These are phyloP conservation scores for Acropora tenuis DNA, from an alignment of 64 coral and sea anemone genomes.

Conservation along the genomic window DNA sequence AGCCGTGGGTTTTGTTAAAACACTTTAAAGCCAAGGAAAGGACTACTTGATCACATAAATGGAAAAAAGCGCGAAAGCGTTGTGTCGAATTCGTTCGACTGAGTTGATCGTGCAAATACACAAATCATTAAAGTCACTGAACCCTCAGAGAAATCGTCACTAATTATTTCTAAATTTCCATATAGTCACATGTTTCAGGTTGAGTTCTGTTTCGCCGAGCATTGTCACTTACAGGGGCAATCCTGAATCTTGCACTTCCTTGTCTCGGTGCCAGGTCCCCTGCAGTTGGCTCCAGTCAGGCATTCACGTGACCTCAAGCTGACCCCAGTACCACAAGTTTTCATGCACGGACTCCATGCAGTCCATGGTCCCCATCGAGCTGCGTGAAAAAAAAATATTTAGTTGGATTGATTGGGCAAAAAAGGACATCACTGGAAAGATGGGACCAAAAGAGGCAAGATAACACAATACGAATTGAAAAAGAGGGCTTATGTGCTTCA, in stretches of 20 bases:
- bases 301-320: constrained; percentile 84
- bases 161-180: neutral
- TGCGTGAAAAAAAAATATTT: neutral
- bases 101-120: no score
- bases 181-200: neutral
- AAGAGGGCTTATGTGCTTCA: no score
- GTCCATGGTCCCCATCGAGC: constrained; percentile 95
- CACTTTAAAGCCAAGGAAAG: no score
- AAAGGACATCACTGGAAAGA: no score
- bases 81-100: no score
- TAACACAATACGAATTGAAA: neutral
- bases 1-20: no score
- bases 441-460: neutral
- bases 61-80: no score
- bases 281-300: constrained; percentile 90
- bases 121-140: no score
- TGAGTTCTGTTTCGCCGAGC: neutral
- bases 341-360: constrained; percentile 93
- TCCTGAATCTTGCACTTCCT: constrained; percentile 89
- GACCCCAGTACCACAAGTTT: constrained; percentile 88
- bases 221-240: constrained; percentile 78
- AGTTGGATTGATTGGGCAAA: no score
- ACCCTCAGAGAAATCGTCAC: no score
- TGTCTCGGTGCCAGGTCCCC: constrained; percentile 74
- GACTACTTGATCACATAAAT: no score